Evolutionary conservation across 2,888 invertebrate species (phyloP).

Genomic region (Polia nebulosa): DNA sequence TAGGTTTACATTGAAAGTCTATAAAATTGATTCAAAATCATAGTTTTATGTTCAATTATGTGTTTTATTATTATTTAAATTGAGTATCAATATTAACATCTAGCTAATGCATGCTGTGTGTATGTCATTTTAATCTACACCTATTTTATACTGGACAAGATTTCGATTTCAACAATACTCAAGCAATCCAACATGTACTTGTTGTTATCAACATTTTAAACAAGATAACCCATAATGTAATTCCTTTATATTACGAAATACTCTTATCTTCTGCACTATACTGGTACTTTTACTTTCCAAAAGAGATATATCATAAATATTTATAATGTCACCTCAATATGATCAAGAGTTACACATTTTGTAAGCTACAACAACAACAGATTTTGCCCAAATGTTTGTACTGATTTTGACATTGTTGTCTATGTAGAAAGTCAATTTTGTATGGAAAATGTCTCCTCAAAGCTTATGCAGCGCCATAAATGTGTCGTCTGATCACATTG

Average conservation of each 20-base stretch:
- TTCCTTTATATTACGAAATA: constrained; percentile 57
- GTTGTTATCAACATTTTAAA: constrained; percentile 60
- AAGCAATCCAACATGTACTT: constrained; percentile 42
- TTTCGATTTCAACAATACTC: constrained; percentile 40
- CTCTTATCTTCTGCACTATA: constrained; percentile 50
- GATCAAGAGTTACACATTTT: constrained; percentile 23
- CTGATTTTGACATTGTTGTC: constrained; percentile 33
- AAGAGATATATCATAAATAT: constrained; percentile 52
- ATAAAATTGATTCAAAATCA: background rate
- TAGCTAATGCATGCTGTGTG: background rate
- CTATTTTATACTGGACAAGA: constrained; percentile 41
- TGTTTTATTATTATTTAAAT: constrained; percentile 3
- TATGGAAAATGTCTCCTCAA: constrained; percentile 57
- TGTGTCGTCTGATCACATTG: constrained; percentile 81
- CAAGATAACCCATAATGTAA: constrained; percentile 59
- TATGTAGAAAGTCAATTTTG: constrained; percentile 53
- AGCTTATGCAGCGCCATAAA: constrained; percentile 73
- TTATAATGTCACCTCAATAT: constrained; percentile 47
- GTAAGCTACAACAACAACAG: constrained; percentile 1
- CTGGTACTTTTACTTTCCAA: constrained; percentile 61
- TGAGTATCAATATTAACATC: constrained; percentile 6
- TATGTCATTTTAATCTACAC: constrained; percentile 34
- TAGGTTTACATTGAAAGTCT: constrained; percentile 7
- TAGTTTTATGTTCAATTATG: background rate
- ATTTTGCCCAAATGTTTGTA: constrained; percentile 17